Base-by-base conservation (phyloP, 1,140 invertebrate genomes). In the Eubasilissa regina region DNA sequence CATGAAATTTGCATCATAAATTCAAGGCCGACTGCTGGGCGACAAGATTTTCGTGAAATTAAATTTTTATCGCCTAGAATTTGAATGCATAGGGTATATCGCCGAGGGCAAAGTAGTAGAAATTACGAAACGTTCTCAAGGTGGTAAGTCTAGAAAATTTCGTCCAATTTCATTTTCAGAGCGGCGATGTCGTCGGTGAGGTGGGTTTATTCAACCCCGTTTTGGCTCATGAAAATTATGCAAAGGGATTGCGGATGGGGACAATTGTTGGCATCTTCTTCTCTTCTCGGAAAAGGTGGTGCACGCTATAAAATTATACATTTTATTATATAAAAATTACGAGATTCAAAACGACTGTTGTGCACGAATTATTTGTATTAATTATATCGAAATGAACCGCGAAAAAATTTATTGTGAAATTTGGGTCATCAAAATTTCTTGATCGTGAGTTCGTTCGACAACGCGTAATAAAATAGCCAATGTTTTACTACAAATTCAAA, bases 71-170 rank as follows among this genome's bases (percentile, higher is more conserved):
- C 15, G 55, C 21, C 21, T 15, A 19, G 21, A 58, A 58, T 58
- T 21, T 58, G 17, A 58, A 58, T 56, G 53, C 53, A 56, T 8
- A 15, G 17, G 7, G 17, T 58, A 19, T 21, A 58, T 58, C 55
- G 55, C 55, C 17, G 21, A 15, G 15, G 55, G 55, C 55, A 0
- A 21, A 35, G 25, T 6, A 35, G 55, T 13, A 11, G 15, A 19
- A 58, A 58, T 58, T 15, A 58, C 55, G n/a, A 58, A 58, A 58
- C 55, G 55, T 58, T 58, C 21, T 58, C 55, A 58, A 13, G 55
- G 17, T 19, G 8, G 55, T 58, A 11, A 8, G 15, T 55, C 19
- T 19, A 56, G 1, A 35, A 35, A 10, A 58, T 58, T 58, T 3
- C 55, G 21, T 6, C 11, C 0, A 58, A 58, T 58, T 58, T 58